phyloP scores from a whole-genome alignment of 2,113 vertebrate species.

The Pandion haliaetus region DNA sequence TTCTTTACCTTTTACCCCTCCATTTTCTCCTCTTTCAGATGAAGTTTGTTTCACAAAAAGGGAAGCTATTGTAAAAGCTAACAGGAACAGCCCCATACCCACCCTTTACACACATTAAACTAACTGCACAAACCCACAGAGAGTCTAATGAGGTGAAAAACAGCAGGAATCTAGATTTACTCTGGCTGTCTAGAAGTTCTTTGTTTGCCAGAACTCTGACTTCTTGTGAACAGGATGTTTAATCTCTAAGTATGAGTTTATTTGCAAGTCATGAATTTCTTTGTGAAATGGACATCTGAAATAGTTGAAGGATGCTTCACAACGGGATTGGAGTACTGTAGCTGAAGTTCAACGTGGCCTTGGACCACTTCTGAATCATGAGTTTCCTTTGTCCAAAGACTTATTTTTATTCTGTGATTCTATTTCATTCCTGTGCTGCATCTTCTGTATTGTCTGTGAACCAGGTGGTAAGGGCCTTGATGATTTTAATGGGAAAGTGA shows the following conservation, averaged over 20 bases:
- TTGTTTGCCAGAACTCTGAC: conserved; percentile 36
- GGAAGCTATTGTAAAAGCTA: not conserved
- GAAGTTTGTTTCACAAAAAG: not conserved
- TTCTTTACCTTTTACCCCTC: not conserved
- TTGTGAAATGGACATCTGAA: conserved; percentile 28
- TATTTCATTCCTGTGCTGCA: not conserved
- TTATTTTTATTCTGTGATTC: not conserved
- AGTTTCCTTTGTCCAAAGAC: not conserved
- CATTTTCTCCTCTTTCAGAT: not conserved
- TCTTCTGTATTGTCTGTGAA: not conserved
- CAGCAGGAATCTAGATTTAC: conserved; percentile 25
- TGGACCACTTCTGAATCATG: not conserved
- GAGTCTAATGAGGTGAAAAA: conserved; percentile 14
- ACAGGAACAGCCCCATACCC: not conserved
- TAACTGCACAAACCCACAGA: not conserved
- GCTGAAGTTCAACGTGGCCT: not conserved
- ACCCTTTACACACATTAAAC: not conserved
- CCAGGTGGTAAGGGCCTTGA: not conserved
- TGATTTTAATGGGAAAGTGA: not conserved
- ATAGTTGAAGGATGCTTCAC: not conserved
- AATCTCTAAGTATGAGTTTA: not conserved
- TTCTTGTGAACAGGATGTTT: conserved; percentile 15
- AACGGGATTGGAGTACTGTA: not conserved
- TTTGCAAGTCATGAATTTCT: conserved; percentile 44
- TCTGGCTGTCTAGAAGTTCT: not conserved